phyloP scores from a whole-genome alignment of 2,888 invertebrate genomes.

The Hemithea aestivaria region DNA sequence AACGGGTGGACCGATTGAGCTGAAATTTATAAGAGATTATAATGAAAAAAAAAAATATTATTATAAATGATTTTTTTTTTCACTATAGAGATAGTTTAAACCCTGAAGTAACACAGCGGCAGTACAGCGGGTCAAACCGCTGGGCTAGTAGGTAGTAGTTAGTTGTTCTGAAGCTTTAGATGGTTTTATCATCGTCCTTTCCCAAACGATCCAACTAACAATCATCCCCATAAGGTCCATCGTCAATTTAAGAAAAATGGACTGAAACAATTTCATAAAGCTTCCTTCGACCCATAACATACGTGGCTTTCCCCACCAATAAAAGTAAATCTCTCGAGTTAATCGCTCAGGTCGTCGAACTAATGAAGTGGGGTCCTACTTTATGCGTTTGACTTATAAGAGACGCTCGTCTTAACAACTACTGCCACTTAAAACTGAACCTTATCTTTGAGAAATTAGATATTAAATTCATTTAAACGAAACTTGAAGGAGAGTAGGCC shows the following conservation, averaged over 20 bases:
- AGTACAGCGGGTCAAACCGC: too few relatives aligned
- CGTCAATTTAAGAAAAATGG: constrained; percentile 28
- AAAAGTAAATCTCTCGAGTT: constrained; percentile 48
- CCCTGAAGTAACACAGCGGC: too few relatives aligned
- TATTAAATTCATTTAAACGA: constrained; percentile 4
- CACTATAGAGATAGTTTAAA: too few relatives aligned
- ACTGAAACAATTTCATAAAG: constrained; percentile 37
- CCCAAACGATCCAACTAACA: too few relatives aligned
- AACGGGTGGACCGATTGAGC: too few relatives aligned
- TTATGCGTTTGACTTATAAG: constrained; percentile 35
- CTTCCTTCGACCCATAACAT: constrained; percentile 16
- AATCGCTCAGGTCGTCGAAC: constrained; percentile 49
- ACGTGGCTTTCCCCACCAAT: constrained; percentile 35
- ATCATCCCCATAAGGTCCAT: too few relatives aligned
- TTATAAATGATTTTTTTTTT: too few relatives aligned
- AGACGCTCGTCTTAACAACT: constrained; percentile 20
- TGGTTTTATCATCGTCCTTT: too few relatives aligned
- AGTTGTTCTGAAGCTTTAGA: too few relatives aligned
- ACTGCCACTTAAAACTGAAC: constrained; percentile 14
- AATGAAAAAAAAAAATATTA: too few relatives aligned
- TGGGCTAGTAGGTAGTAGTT: too few relatives aligned
- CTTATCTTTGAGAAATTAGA: constrained; percentile 9
- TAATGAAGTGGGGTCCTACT: constrained; percentile 48
- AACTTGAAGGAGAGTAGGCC: background rate
- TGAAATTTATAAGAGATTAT: too few relatives aligned